These are phyloP conservation scores for Amphimedon queenslandica DNA, from an alignment of 37 sponge, comb jelly and placozoan genomes.

Conservation along the genomic window DNA sequence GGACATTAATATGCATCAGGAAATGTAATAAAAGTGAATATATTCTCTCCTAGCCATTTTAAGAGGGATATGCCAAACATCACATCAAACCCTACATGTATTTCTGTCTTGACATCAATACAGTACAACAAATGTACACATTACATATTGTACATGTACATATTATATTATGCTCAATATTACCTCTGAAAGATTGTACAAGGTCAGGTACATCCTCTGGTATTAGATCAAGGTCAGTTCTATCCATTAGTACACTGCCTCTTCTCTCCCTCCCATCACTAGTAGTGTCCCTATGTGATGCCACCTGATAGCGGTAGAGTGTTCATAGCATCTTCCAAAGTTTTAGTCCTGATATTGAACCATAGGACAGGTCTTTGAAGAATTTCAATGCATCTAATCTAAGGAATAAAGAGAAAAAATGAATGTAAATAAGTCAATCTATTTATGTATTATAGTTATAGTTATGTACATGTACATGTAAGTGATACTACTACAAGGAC, in stretches of 20 bases:
- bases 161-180: neutral
- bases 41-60: too few species aligned
- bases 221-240: neutral
- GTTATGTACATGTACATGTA: too few species aligned
- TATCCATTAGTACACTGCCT: neutral
- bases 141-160: too few species aligned
- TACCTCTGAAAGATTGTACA: slow-evolving; percentile 45
- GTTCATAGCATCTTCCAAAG: slow-evolving; percentile 87
- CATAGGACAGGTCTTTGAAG: slow-evolving; percentile 93
- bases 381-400: slow-evolving; percentile 96
- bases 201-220: slow-evolving; percentile 36
- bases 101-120: neutral
- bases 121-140: too few species aligned
- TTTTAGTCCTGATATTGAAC: slow-evolving; percentile 58
- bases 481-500: too few species aligned
- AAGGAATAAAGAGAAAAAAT: neutral
- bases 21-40: too few species aligned
- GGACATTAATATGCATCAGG: too few species aligned
- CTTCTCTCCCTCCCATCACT: neutral
- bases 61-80: too few species aligned
- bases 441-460: too few species aligned
- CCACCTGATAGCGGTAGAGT: slow-evolving; percentile 59
- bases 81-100: slow-evolving; percentile 6
- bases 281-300: neutral
- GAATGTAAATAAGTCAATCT: neutral